phyloP scores from a whole-genome alignment of 2,113 vertebrate genomes.

The Percina caprodes region DNA sequence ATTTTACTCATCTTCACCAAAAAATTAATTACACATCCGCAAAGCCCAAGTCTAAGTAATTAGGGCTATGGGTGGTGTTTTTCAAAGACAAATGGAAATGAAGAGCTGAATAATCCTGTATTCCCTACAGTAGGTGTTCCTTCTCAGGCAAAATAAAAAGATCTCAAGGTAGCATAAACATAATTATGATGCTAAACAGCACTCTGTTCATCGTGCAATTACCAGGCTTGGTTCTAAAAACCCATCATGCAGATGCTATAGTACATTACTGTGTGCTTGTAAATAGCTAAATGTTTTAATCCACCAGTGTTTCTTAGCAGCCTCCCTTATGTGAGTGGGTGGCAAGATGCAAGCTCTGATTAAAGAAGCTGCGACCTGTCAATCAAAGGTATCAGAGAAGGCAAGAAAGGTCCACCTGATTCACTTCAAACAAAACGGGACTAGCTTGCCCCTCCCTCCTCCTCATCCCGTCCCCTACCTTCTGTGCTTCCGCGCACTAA shows the following conservation, averaged over 20 bases:
- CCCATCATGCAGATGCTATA: slow-evolving; percentile 29
- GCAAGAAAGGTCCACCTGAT: slow-evolving; percentile 1
- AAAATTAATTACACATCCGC: slow-evolving; percentile 3
- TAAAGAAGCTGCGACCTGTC: slow-evolving; percentile 59
- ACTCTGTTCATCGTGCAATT: slow-evolving; percentile 66
- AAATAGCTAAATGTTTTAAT: slow-evolving; percentile 51
- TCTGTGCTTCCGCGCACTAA: no score
- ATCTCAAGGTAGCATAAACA: slow-evolving; percentile 51
- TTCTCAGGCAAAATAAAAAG: slow-evolving; percentile 46
- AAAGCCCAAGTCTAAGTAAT: slow-evolving; percentile 28
- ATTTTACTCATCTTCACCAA: slow-evolving; percentile 4
- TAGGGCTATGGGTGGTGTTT: slow-evolving; percentile 31
- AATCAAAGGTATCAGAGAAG: slow-evolving; percentile 41
- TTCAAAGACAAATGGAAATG: slow-evolving; percentile 50
- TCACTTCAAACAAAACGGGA: not conserved
- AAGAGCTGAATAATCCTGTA: slow-evolving; percentile 21
- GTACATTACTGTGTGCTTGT: slow-evolving; percentile 52
- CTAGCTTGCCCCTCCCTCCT: no score
- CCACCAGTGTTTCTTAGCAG: not conserved
- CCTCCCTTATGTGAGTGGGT: slow-evolving; percentile 33
- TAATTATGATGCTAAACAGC: slow-evolving; percentile 73
- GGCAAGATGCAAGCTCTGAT: slow-evolving; percentile 43
- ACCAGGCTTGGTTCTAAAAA: slow-evolving; percentile 44
- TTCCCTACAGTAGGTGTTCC: not conserved
- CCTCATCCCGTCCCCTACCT: no score